A percentile compares a stretch with the other conserved stretches of the same genome.
These are phyloP conservation scores for Dryobotodes eremita DNA, from an alignment of 2,888 invertebrate genomes.

Conservation along the genomic window DNA sequence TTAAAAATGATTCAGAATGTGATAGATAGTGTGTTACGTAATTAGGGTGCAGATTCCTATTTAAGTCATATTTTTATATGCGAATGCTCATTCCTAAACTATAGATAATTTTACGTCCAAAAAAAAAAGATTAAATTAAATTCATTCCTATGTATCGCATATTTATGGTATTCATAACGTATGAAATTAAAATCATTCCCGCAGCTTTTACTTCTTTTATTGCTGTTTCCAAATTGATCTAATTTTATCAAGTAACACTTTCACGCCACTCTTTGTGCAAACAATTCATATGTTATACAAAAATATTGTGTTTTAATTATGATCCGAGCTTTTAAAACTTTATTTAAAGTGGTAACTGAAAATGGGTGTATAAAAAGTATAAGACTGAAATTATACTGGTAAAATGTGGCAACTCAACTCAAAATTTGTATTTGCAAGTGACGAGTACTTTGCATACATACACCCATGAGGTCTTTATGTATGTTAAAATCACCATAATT, in stretches of 20 bases:
- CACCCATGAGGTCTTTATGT: background rate
- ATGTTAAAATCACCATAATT: background rate
- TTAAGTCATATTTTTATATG: background rate
- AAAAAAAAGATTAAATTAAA: too few species aligned
- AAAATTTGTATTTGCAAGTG: background rate
- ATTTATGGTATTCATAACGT: background rate
- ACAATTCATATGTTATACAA: background rate
- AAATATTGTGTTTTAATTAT: slow-evolving; percentile 3
- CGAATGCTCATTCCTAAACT: too few species aligned
- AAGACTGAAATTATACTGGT: background rate
- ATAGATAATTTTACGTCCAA: too few species aligned
- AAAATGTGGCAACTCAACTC: background rate
- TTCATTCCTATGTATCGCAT: too few species aligned
- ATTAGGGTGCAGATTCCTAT: background rate
- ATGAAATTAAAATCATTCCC: background rate
- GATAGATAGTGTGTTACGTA: too few species aligned
- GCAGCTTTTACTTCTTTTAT: background rate
- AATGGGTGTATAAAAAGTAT: background rate
- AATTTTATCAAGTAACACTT: slow-evolving; percentile 9
- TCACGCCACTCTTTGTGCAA: background rate
- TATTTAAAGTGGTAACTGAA: background rate
- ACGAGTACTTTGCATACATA: background rate
- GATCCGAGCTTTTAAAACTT: background rate
- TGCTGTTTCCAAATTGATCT: background rate
- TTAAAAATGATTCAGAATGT: too few species aligned